Base-by-base conservation (phyloP, 2,113 vertebrate genomes). In the Elephantulus edwardii region DNA sequence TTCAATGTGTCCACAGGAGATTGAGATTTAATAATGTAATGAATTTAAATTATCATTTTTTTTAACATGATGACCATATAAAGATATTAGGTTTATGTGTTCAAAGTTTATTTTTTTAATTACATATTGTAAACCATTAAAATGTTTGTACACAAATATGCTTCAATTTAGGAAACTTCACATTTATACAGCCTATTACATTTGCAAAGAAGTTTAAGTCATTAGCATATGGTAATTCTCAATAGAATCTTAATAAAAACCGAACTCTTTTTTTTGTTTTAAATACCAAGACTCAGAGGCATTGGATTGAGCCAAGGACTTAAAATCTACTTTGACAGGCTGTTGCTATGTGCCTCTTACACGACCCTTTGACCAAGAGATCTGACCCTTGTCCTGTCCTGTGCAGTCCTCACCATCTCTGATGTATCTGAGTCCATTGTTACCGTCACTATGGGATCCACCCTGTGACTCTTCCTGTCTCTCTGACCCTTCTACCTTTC, bases 11-110 rank as follows among this genome's bases (percentile, higher is more conserved):
- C 48, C 64, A 71, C 77, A 91, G 71, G 30, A 91, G 6, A 83
- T 33, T 56, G 30, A 91, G 6, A 83, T 33, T 56, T 75, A 86
- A 62, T 42, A 88, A 35, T 89, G 77, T 84, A 46, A 81, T 28
- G 12, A 48, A 52, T 14, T 83, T 4, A 87, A 17, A 80, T 35
- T 83, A 38, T 66, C 60, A 91, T 54, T 86, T 87, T 85, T 54
- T 86, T 87, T 85, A 8, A 60, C 60, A 30, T 88, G 66, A 62
- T 77, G 2, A 60, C 52, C 42, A 20, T 30, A 30, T 71, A 83
- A 78, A 91, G 28, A 40, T 86, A 64, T 4, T 72, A 13, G 24
- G 28, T 52, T 64, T 70, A 2, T 76, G 70, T 42, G 56, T 22
- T 70, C 56, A 68, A 0, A 79, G 80, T 60, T 77, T 13, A 46